These are phyloP conservation scores for Drosophila subsilvestris DNA, from an alignment of 2,888 invertebrate genomes.

Conservation along the genomic window DNA sequence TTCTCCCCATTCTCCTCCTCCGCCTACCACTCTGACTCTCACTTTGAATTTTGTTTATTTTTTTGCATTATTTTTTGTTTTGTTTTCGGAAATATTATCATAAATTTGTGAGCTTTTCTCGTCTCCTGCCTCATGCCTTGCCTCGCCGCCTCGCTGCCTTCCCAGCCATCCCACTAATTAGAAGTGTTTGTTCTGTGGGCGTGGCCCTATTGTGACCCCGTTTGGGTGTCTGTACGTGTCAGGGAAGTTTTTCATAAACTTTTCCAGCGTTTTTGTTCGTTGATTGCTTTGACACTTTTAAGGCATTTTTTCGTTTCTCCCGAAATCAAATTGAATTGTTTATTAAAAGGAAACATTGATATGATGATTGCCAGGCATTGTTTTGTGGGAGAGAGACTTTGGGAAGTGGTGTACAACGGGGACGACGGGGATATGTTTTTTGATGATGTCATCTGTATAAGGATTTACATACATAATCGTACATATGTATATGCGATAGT, in stretches of 20 bases:
- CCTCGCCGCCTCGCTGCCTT: background rate
- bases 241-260: constrained; percentile 64
- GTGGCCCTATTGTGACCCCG: constrained; percentile 28
- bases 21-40: constrained; percentile 3
- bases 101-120: constrained; percentile 64
- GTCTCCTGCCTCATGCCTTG: background rate
- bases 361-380: constrained; percentile 59
- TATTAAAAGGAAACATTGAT: constrained; percentile 61
- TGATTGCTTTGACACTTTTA: constrained; percentile 79
- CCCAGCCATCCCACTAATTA: constrained; percentile 61
- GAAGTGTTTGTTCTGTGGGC: constrained; percentile 58
- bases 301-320: constrained; percentile 43
- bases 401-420: background rate
- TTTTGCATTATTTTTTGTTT: constrained; percentile 37
- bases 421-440: no score
- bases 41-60: constrained; percentile 7
- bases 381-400: constrained; percentile 10
- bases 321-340: constrained; percentile 69
- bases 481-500: no score
- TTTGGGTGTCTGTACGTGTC: constrained; percentile 57
- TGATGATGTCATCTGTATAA: no score
- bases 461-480: no score
- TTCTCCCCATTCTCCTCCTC: constrained; percentile 29
- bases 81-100: constrained; percentile 73
- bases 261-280: constrained; percentile 51